Percentiles rank a stretch among this genome's conserved stretches.
Conservation (phyloP, 2,113 vertebrate species). For the Grammomys dolichurus region DNA sequence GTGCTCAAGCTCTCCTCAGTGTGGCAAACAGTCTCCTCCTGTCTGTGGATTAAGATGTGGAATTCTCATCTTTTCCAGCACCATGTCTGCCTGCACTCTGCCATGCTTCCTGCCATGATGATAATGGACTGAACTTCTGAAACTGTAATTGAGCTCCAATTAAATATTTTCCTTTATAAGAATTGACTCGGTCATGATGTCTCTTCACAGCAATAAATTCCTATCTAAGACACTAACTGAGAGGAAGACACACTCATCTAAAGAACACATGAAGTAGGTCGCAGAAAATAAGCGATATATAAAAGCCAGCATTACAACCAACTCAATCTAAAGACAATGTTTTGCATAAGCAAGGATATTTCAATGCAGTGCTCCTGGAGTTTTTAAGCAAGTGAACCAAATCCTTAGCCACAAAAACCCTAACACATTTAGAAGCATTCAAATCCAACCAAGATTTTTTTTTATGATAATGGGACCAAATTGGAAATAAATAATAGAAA, state of each 20-base stretch:
- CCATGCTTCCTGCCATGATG: not conserved
- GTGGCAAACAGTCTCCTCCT: not conserved
- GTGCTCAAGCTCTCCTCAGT: not conserved
- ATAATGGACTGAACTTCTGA: not conserved
- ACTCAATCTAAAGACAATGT: not conserved
- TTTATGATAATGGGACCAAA: not conserved
- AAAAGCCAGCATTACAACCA: not conserved
- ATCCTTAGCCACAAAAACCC: not conserved
- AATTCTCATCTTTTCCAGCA: not conserved
- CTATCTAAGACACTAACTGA: not conserved
- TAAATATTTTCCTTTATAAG: not conserved
- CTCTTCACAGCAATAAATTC: not conserved
- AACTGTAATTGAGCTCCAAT: not conserved
- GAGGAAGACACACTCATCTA: not conserved
- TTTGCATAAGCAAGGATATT: not conserved
- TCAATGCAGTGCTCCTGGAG: not conserved
- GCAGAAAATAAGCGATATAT: conserved; percentile 2
- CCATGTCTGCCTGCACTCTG: not conserved
- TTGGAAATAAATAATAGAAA: not conserved
- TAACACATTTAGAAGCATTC: not conserved
- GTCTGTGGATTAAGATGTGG: not conserved
- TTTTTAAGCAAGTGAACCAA: not conserved
- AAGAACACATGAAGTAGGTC: conserved; percentile 6
- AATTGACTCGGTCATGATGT: not conserved
- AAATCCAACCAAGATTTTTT: not conserved